These are phyloP conservation scores for Phanerotoma sp. DNA, from an alignment of 2,888 invertebrate genomes.

Conservation along the genomic window DNA sequence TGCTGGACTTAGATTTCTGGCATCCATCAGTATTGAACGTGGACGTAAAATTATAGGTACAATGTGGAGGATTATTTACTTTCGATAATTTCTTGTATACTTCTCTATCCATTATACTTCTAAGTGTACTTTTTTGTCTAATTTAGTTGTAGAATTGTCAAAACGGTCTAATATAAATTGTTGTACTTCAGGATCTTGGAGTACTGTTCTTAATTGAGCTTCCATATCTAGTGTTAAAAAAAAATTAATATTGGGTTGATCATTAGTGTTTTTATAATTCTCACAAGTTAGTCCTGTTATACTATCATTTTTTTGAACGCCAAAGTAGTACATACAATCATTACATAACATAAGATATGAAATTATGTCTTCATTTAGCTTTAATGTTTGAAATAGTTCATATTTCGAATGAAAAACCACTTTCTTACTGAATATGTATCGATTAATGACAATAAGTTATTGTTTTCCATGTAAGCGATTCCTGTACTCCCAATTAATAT, in stretches of 20 bases:
- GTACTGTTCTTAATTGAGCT: not conserved
- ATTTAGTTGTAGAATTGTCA: not conserved
- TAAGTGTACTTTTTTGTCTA: not conserved
- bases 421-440: not conserved
- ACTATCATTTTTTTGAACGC: not conserved
- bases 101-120: slow-evolving; percentile 5
- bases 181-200: not conserved
- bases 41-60: slow-evolving; percentile 13
- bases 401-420: not conserved
- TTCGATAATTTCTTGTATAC: not conserved
- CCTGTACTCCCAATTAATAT: too few relatives aligned
- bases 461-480: too few relatives aligned
- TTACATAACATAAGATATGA: not conserved
- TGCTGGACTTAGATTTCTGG: slow-evolving; percentile 23
- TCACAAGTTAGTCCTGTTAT: not conserved
- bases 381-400: not conserved
- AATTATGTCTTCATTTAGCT: not conserved
- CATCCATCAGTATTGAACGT: slow-evolving; percentile 31
- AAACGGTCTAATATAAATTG: not conserved
- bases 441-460: not conserved
- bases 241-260: not conserved
- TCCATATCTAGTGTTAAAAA: not conserved
- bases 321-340: not conserved
- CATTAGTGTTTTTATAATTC: not conserved
- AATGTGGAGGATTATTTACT: not conserved